Conservation (phyloP, 2,797 vertebrate genomes). For the Hypotaenidia philippensis region DNA sequence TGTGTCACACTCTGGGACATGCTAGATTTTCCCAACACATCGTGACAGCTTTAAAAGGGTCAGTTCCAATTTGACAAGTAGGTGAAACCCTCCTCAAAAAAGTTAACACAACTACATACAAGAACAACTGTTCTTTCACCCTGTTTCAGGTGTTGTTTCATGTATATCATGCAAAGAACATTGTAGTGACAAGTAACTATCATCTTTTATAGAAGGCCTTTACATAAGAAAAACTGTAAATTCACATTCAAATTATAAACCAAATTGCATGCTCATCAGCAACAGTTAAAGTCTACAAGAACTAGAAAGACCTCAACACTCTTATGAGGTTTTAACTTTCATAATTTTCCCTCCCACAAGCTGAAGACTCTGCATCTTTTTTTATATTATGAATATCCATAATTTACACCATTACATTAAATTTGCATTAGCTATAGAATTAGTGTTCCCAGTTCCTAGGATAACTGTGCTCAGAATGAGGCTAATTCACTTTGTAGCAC, state of each 20-base stretch:
- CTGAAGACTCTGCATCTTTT: not conserved
- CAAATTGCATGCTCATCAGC: not conserved
- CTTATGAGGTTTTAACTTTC: not conserved
- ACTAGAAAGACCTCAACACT: not conserved
- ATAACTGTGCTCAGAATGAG: not conserved
- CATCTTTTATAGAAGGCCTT: not conserved
- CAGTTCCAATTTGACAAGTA: not conserved
- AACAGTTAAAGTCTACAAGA: not conserved
- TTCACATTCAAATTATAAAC: not conserved
- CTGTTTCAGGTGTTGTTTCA: not conserved
- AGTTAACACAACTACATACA: not conserved
- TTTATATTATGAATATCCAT: not conserved
- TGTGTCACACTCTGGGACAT: not conserved
- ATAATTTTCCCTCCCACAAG: not conserved
- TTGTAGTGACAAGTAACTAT: not conserved
- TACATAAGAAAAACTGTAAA: not conserved
- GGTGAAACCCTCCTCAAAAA: not conserved
- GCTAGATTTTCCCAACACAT: not conserved
- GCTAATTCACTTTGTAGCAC: not conserved
- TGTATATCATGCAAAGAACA: not conserved
- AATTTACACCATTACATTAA: not conserved
- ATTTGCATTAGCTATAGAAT: conserved; percentile 6
- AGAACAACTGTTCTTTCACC: not conserved
- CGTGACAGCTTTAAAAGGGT: not conserved
- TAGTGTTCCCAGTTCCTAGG: not conserved